Conservation (phyloP, 2,113 vertebrate genomes). For the Mirza zaza region DNA sequence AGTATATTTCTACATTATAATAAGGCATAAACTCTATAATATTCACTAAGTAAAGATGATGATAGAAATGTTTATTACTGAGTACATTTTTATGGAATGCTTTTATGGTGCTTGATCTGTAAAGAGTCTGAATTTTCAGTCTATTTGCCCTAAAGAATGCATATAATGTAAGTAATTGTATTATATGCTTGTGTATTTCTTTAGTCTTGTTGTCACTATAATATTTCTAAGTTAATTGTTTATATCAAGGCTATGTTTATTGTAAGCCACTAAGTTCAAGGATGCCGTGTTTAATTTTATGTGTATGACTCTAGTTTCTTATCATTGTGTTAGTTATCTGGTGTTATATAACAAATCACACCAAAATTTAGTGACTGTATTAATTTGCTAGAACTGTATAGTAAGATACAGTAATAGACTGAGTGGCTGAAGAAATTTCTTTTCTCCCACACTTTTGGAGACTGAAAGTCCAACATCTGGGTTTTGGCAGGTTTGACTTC, state of each 20-base stretch:
- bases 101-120: slow-evolving; percentile 29
- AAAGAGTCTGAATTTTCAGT: not conserved
- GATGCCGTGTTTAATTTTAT: not conserved
- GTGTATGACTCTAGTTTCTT: not conserved
- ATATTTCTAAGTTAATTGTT: slow-evolving; percentile 10
- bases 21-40: not conserved
- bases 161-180: slow-evolving; percentile 22
- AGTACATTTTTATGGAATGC: slow-evolving; percentile 34
- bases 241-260: not conserved
- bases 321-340: not conserved
- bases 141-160: not conserved
- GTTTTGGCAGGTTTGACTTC: not conserved
- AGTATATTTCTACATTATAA: slow-evolving; percentile 35
- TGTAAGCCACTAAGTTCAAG: not conserved
- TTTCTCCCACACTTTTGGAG: not conserved
- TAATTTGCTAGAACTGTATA: not conserved
- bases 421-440: not conserved
- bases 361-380: not conserved
- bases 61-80: slow-evolving; percentile 29
- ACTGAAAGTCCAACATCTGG: not conserved
- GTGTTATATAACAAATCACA: not conserved
- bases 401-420: not conserved
- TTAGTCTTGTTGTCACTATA: not conserved
- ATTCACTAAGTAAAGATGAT: slow-evolving; percentile 32
- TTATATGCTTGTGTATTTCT: slow-evolving; percentile 34